Percentiles rank a stretch among this genome's conserved stretches.
phyloP scores from a whole-genome alignment of 2,797 vertebrate species.

The Crocidura indochinensis region DNA sequence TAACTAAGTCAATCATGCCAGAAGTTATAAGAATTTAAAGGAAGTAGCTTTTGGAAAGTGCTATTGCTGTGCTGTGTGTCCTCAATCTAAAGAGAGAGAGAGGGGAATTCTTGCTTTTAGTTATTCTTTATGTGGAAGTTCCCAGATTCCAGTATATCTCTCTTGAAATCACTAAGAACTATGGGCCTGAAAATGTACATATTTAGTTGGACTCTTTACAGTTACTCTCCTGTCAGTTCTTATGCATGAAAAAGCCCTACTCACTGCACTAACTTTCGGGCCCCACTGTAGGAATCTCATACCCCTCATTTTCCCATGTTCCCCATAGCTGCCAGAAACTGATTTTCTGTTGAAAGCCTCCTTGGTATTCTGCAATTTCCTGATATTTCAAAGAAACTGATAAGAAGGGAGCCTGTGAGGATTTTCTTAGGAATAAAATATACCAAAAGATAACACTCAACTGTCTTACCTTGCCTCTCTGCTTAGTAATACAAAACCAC shows the following conservation, averaged over 20 bases:
- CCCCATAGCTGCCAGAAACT: not conserved
- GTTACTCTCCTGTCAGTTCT: too few species aligned
- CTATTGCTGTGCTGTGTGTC: rapidly evolving
- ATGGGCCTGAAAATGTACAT: too few species aligned
- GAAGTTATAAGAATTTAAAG: slow-evolving; percentile 19
- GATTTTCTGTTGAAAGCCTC: not conserved
- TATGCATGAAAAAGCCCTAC: too few species aligned
- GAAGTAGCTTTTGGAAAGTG: not conserved
- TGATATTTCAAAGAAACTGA: slow-evolving; percentile 40
- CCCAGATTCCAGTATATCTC: not conserved
- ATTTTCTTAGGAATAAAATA: slow-evolving; percentile 35
- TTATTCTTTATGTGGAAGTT: not conserved
- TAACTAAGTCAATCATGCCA: not conserved
- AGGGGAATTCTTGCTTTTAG: not conserved
- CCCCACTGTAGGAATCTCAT: not conserved
- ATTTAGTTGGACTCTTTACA: too few species aligned
- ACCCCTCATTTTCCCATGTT: not conserved
- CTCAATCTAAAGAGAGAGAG: not conserved
- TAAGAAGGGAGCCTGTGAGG: not conserved
- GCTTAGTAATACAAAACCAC: slow-evolving; percentile 27
- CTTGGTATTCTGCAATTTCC: slow-evolving; percentile 28
- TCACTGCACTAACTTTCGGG: not conserved
- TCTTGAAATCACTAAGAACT: too few species aligned
- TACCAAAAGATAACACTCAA: slow-evolving; percentile 22
- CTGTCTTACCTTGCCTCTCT: not conserved